Evolutionary conservation across 2,888 invertebrate genomes (phyloP), one percentile per base, ranked within the genome.

Genomic region (Caenorhabditis sp.): DNA sequence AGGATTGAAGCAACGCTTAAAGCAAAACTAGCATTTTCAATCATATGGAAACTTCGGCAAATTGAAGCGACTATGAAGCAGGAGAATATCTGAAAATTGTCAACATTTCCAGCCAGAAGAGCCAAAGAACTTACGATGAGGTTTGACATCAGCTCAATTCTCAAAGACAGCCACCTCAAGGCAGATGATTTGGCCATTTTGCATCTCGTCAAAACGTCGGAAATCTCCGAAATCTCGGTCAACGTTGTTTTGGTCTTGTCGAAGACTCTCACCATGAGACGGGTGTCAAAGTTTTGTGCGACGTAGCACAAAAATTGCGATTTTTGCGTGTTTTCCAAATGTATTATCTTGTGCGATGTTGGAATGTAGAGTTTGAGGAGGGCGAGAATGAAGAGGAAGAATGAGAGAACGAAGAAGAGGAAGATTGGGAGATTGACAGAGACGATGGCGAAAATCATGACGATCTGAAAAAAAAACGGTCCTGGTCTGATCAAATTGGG

Each of bases 91-190:
- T 72, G 52, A 38, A 67, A n/a, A n/a, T n/a, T n/a, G n/a, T n/a
- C n/a, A n/a, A n/a, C n/a, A n/a, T n/a, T n/a, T n/a, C n/a, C n/a
- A n/a, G n/a, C n/a, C n/a, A n/a, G n/a, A n/a, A n/a, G n/a, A n/a
- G n/a, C n/a, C n/a, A n/a, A n/a, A n/a, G n/a, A n/a, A 88, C 97
- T 92, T 82, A 97, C 95, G 81, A 91, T 89, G 27, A 90, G 90
- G 90, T 96, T 97, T 75, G 97, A 97, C 67, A 97, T 93, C 92
- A 95, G 93, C 90, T 99, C 97, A 69, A 97, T 90, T 53, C 97
- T 91, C 27, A 97, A 91, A 1, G 95, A 94, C 80, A 97, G 90
- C 97, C 97, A 97, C 56, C 83, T 57, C 20, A 75, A 68, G 1
- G 81, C 69, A 7, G 83, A 77, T 25, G 76, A 62, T 21, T 78